Evolutionary conservation across 2,797 vertebrate species (phyloP).

Genomic region (Xenentodon cancila): DNA sequence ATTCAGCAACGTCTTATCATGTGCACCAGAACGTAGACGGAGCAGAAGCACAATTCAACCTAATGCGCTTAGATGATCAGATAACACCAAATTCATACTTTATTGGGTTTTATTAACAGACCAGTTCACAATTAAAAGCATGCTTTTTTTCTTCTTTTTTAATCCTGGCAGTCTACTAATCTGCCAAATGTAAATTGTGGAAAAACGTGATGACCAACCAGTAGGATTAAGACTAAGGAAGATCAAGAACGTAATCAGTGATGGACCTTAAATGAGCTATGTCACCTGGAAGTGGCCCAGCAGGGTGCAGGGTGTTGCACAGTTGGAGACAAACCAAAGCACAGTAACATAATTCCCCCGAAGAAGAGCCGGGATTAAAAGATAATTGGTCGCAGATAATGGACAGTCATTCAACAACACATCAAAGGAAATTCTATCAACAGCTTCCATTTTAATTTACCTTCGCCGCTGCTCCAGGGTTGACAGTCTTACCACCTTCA

Average conservation of each 20-base stretch:
- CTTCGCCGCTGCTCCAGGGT: neutral
- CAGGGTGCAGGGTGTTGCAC: slow-evolving; percentile 36
- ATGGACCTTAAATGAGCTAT: slow-evolving; percentile 53
- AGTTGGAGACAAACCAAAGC: slow-evolving; percentile 47
- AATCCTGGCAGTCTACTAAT: slow-evolving; percentile 10
- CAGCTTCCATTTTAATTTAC: neutral
- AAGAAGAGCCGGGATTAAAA: slow-evolving; percentile 43
- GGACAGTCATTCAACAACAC: neutral
- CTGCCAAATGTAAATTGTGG: slow-evolving; percentile 32
- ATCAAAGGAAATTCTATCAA: neutral
- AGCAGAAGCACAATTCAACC: too few species aligned
- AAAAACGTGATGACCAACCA: slow-evolving; percentile 60
- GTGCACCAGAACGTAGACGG: too few species aligned
- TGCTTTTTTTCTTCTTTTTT: slow-evolving; percentile 4
- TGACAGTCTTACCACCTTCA: too few species aligned
- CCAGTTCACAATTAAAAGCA: slow-evolving; percentile 2
- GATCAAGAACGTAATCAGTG: slow-evolving; percentile 63
- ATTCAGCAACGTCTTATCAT: too few species aligned
- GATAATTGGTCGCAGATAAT: slow-evolving; percentile 34
- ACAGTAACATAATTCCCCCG: slow-evolving; percentile 36
- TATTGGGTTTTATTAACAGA: too few species aligned
- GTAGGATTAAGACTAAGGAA: slow-evolving; percentile 70
- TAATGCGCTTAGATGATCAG: too few species aligned
- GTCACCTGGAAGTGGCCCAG: slow-evolving; percentile 58
- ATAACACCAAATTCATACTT: too few species aligned